Evolutionary conservation across 1,140 invertebrate species (phyloP), one percentile per base, ranked within the genome.

Genomic region (Pteromalus puparum): DNA sequence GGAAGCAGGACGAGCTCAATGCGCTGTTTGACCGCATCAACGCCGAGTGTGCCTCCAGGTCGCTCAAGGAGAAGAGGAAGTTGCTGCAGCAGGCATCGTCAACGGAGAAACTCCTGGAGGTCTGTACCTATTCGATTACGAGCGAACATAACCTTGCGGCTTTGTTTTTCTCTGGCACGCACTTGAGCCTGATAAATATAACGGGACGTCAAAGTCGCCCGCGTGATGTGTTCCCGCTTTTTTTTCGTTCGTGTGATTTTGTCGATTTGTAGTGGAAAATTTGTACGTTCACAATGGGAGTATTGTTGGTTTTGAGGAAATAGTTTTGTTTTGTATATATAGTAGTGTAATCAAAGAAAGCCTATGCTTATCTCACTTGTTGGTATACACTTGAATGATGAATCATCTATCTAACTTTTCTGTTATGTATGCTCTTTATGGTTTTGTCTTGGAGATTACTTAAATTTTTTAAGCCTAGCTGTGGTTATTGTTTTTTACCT

Each of bases 1-100:
- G 84, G 28, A 82, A 30, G 42, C 79, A 82, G 48, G 75, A 78
- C n/a, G 84, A 85, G 26, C 68, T 85, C 18, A 73, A 72, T 5
- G 13, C 28, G 38, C 84, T 85, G 2, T 85, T 81, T n/a, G 72
- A 82, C n/a, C 21, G 67, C 4, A 77, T 85, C 65, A 85, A 85
- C 46, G 84, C 84, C 6, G 73, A 85, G 38, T 85, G 84, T 15
- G 80, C 78, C 21, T 53, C 79, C 24, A 77, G 42, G 13, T 81
- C 83, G 13, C 21, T 81, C 0, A 78, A 28, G 24, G 76, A 79
- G 38, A 79, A 74, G 30, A 79, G 68, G 24, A 73, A 65, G 65
- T n/a, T 61, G 21, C 53, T 61, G 7, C 53, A 61, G 21, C 53
- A 61, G 5, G 6, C 21, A 21, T n/a, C 18, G 53, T n/a, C 53